Evolutionary conservation across 1,140 invertebrate genomes (phyloP), one percentile per base, ranked within the genome.

Genomic region (Aethina tumida): DNA sequence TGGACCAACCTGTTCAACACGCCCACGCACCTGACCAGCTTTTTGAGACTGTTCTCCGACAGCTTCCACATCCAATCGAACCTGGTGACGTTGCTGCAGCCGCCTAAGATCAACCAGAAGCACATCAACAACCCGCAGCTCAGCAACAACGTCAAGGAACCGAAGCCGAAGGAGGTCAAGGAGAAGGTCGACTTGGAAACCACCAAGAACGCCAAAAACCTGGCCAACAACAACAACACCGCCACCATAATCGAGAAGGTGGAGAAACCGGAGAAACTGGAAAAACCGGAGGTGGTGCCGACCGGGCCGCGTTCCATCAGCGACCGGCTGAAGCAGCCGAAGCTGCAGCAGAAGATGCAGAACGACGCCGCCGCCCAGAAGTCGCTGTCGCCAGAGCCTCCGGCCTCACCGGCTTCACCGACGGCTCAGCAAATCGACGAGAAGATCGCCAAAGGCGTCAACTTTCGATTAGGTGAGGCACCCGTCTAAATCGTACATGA

Each of bases 41-140:
- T 94, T 57, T 64, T 94, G 3, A 85, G 87, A 63, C 78, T 95
- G 67, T 88, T 90, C 57, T 83, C 86, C 5, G 83, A 93, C 59
- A 78, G 82, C 46, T 93, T 93, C 62, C 81, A 87, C 55, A 85
- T 93, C 20, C 88, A 93, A 60, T 75, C 82, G 26, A 91, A 92
- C 66, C 68, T 90, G 50, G 88, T 93, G 43, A 86, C 82, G 16
- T 58, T 92, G 40, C 70, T 84, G 48, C 77, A 74, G 48, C 73
- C 74, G 49, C 75, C 78, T 43, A 76, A 81, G 73, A 67, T 77
- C 50, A 58, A 38, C 17, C 54, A 60, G 38, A 60, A 58, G 34
- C 60, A 68, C 40, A 64, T 68, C 10, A 60, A 61, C 39, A 25
- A 34, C 5, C n/a, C n/a, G n/a, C 34, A 16, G 43, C 47, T 15